Conservation (phyloP, 2,888 invertebrate genomes). For the Pristionchus arcanus region DNA sequence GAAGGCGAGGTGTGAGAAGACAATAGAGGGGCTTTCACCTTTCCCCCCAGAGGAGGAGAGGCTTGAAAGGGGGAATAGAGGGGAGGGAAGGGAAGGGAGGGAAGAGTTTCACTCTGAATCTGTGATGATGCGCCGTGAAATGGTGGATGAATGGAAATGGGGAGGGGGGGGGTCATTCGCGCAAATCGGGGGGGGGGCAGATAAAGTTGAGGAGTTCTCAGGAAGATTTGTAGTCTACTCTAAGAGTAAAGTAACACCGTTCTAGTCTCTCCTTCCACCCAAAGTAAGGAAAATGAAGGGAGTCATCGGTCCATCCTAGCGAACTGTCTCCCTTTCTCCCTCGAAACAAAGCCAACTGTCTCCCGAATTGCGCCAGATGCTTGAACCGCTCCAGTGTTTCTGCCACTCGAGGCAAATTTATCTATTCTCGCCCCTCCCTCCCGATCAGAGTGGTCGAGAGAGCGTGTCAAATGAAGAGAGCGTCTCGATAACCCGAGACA, state of each 20-base stretch:
- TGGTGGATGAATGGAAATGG: not conserved
- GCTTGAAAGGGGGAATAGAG: not conserved
- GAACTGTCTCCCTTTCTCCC: not conserved
- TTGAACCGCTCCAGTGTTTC: not conserved
- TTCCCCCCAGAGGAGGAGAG: not conserved
- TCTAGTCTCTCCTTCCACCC: not conserved
- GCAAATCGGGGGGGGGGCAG: not conserved
- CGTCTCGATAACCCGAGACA: not conserved
- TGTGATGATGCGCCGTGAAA: slow-evolving; percentile 4
- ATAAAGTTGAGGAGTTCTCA: not conserved
- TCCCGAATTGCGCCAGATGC: not conserved
- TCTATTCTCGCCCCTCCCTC: not conserved
- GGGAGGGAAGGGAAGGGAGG: not conserved
- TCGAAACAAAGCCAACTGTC: slow-evolving; percentile 2
- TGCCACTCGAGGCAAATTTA: not conserved
- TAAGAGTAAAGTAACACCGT: not conserved
- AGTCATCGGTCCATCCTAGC: not conserved
- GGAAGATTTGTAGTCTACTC: too few relatives aligned
- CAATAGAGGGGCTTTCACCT: slow-evolving; percentile 41
- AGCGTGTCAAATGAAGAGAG: not conserved
- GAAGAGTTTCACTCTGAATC: slow-evolving; percentile 45
- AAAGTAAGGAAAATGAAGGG: not conserved
- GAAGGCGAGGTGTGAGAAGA: not conserved
- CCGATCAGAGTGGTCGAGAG: not conserved
- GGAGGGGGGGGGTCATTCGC: not conserved